Conservation (phyloP, 2,888 invertebrate genomes). For the Sepioteuthis lessoniana region DNA sequence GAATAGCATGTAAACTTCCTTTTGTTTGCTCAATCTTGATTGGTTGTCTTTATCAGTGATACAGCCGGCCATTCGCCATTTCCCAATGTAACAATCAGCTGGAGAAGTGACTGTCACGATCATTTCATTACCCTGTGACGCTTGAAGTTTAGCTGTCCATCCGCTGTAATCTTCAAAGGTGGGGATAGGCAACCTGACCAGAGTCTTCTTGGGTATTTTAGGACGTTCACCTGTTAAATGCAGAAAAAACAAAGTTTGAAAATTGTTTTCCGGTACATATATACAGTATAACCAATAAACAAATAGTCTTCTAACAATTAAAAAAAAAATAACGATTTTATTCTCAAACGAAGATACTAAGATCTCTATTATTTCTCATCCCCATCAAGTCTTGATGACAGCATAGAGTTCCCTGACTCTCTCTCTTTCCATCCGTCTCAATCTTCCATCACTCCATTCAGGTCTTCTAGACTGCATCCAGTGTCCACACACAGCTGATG, state of each 20-base stretch:
- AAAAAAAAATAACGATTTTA: too few species aligned
- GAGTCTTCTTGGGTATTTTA: background rate
- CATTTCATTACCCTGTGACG: conserved; percentile 53
- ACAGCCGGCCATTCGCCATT: conserved; percentile 63
- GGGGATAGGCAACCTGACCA: background rate
- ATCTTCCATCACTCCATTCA: too few species aligned
- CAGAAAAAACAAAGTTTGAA: background rate
- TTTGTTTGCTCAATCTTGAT: conserved; percentile 47
- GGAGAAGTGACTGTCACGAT: conserved; percentile 62
- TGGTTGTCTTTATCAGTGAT: background rate
- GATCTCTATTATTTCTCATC: too few species aligned
- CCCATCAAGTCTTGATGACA: too few species aligned
- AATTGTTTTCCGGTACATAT: too few species aligned
- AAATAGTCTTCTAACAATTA: too few species aligned
- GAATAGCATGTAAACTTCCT: conserved; percentile 85
- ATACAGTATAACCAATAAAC: too few species aligned
- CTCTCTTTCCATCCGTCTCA: too few species aligned
- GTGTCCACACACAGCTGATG: too few species aligned
- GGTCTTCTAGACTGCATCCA: too few species aligned
- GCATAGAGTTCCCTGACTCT: too few species aligned
- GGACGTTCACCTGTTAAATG: background rate
- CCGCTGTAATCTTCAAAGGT: conserved; percentile 47
- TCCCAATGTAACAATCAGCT: conserved; percentile 61
- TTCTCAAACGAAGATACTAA: too few species aligned
- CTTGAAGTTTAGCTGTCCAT: conserved; percentile 64